These are phyloP conservation scores for Atherinomorus stipes DNA, from an alignment of 2,113 vertebrate genomes.

Conservation along the genomic window DNA sequence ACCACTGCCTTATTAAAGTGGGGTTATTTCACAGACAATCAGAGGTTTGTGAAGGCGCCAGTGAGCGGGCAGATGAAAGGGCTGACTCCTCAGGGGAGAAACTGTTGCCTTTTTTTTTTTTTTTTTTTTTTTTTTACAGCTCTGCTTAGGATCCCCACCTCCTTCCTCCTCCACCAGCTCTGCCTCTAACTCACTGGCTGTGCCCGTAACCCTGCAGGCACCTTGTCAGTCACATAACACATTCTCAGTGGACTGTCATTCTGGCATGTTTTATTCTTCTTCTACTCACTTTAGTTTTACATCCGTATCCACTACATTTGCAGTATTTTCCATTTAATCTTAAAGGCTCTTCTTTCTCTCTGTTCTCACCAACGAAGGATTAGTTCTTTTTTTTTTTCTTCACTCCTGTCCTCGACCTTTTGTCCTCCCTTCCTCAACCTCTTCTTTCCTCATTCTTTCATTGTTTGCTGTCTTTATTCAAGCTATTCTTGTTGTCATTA, in stretches of 20 bases:
- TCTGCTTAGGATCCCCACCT: conserved; percentile 69
- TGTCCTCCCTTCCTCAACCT: not conserved
- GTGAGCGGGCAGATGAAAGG: conserved; percentile 85
- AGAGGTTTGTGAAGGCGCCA: conserved; percentile 86
- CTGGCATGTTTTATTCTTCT: conserved; percentile 36
- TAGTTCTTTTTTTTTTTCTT: not conserved
- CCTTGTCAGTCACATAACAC: conserved; percentile 65
- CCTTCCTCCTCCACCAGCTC: conserved; percentile 41
- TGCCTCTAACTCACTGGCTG: conserved; percentile 10
- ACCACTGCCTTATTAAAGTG: conserved; percentile 80
- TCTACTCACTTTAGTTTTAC: conserved; percentile 4
- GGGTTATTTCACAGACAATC: conserved; percentile 87
- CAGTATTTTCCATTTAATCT: not conserved
- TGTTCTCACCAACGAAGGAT: not conserved
- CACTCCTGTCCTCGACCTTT: not conserved
- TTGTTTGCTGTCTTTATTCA: not conserved
- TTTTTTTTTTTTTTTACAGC: conserved; percentile 62
- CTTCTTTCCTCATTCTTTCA: not conserved
- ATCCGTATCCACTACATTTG: not conserved
- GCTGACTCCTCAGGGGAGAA: conserved; percentile 84
- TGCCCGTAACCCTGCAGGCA: conserved; percentile 65
- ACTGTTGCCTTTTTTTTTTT: conserved; percentile 76
- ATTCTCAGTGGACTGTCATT: conserved; percentile 49
- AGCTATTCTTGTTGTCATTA: not conserved
- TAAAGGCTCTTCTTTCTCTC: not conserved